Conservation (phyloP, 2,797 vertebrate species). For the Dallia pectoralis region DNA sequence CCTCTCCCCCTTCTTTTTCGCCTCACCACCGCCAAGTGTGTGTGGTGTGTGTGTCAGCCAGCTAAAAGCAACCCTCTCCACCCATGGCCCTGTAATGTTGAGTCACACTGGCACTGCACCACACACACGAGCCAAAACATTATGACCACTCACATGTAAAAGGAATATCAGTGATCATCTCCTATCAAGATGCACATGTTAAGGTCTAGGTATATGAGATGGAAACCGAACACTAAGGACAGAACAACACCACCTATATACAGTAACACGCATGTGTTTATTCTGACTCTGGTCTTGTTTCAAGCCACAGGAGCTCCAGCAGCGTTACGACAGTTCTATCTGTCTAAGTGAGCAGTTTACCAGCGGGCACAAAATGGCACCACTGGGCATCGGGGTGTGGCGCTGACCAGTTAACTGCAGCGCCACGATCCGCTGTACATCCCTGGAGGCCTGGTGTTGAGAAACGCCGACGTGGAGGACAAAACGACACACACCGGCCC, state of each 20-base stretch:
- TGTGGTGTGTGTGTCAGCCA: constrained; percentile 32
- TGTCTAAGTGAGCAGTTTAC: neutral
- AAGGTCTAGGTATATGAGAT: no score
- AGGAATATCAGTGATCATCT: no score
- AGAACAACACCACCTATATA: neutral
- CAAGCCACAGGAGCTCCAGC: neutral
- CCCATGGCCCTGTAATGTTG: constrained; percentile 42
- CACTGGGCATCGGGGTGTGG: neutral
- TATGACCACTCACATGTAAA: no score
- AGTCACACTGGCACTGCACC: constrained; percentile 45
- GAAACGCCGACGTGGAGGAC: constrained; percentile 30
- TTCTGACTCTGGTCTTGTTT: no score
- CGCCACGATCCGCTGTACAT: no score
- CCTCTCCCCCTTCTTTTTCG: constrained; percentile 15
- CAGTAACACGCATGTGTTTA: neutral
- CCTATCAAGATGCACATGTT: no score
- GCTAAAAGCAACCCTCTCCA: constrained; percentile 36
- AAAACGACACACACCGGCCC: constrained; percentile 19
- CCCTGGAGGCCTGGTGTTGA: neutral
- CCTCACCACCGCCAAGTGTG: neutral
- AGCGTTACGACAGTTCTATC: neutral
- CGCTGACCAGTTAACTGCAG: no score
- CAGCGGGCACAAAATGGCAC: constrained; percentile 3
- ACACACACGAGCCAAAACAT: no score
- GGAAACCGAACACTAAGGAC: neutral